phyloP scores from a whole-genome alignment of 1,140 invertebrate genomes.

The Tetramorium alpestre region DNA sequence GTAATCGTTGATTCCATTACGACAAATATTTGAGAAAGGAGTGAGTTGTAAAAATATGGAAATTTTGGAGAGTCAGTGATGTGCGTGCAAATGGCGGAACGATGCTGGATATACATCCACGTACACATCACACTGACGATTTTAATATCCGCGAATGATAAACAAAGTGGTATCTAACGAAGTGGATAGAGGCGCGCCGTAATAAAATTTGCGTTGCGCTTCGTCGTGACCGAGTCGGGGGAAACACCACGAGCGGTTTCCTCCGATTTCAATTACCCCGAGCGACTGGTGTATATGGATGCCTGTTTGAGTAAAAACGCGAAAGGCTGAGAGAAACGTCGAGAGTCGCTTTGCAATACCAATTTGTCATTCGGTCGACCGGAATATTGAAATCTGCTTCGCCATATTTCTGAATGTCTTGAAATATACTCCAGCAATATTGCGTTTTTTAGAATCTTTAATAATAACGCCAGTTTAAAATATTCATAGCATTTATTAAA shows the following conservation, averaged over 20 bases:
- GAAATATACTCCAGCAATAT: conserved; percentile 50
- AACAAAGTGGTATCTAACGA: conserved; percentile 81
- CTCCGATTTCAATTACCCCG: conserved; percentile 77
- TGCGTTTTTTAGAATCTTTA: conserved; percentile 36
- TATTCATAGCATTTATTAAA: neutral
- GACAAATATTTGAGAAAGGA: conserved; percentile 32
- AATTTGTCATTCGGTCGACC: conserved; percentile 55
- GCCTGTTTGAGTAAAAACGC: conserved; percentile 54
- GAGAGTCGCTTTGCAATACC: conserved; percentile 61
- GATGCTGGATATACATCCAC: conserved; percentile 27
- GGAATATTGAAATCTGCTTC: conserved; percentile 55
- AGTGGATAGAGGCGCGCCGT: conserved; percentile 77
- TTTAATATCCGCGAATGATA: conserved; percentile 81
- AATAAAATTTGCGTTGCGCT: conserved; percentile 79
- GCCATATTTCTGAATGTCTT: conserved; percentile 61
- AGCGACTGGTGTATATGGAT: conserved; percentile 57
- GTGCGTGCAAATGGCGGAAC: conserved; percentile 22
- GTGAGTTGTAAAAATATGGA: conserved; percentile 15
- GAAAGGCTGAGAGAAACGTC: conserved; percentile 56
- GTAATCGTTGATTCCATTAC: neutral
- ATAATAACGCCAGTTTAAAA: neutral
- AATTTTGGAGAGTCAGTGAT: neutral
- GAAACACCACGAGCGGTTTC: conserved; percentile 76
- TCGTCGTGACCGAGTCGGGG: conserved; percentile 64
- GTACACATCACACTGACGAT: conserved; percentile 62